phyloP scores from a whole-genome alignment of 2,797 vertebrate species.

The Hirundo rustica region DNA sequence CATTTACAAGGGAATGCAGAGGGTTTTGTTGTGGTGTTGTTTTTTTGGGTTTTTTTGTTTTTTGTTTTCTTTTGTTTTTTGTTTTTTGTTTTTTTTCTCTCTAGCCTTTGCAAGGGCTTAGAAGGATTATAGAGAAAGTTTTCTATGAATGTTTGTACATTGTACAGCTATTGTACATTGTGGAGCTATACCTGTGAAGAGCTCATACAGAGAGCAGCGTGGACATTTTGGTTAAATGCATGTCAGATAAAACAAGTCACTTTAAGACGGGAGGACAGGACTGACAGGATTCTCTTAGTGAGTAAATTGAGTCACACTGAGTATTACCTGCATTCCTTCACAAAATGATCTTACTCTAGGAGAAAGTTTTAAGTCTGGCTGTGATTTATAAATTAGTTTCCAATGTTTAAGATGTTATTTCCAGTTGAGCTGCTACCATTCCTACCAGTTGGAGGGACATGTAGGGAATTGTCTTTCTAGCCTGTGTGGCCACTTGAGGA shows the following conservation, averaged over 20 bases:
- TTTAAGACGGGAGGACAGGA: neutral
- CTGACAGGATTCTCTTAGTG: neutral
- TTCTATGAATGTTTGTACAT: neutral
- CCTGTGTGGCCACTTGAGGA: neutral
- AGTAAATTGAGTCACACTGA: neutral
- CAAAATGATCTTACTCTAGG: neutral
- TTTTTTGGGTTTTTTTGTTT: neutral
- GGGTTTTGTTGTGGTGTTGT: too few relatives aligned
- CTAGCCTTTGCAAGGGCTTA: neutral
- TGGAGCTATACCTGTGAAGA: neutral
- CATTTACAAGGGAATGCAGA: neutral
- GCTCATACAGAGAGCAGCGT: neutral
- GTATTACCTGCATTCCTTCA: neutral
- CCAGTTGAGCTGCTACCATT: neutral
- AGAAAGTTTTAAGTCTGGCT: neutral
- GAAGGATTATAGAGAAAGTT: neutral
- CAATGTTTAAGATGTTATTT: neutral
- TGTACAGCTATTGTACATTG: too few relatives aligned
- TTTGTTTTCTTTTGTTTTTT: neutral
- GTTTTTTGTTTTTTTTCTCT: neutral
- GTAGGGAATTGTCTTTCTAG: neutral
- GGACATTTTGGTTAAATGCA: neutral
- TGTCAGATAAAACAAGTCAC: neutral
- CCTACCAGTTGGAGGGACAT: fast-evolving
- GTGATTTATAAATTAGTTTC: neutral